phyloP scores from a whole-genome alignment of 2,113 vertebrate species.

The Mirza zaza region DNA sequence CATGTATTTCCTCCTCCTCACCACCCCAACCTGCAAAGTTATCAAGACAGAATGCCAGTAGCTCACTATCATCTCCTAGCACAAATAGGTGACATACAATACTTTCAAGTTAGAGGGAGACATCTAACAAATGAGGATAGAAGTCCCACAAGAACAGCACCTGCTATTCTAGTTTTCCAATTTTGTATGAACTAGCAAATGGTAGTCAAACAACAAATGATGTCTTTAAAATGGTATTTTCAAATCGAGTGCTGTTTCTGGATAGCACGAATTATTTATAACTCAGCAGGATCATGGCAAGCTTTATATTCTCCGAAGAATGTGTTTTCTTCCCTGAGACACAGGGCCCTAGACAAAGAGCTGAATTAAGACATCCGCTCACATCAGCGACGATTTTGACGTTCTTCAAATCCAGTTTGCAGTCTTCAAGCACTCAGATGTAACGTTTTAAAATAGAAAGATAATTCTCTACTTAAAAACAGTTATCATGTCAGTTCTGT shows the following conservation, averaged over 20 bases:
- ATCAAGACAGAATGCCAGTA: not conserved
- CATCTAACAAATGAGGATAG: not conserved
- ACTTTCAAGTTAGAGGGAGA: not conserved
- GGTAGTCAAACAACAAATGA: conserved; percentile 34
- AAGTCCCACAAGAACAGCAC: not conserved
- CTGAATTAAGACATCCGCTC: not conserved
- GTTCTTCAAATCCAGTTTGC: conserved; percentile 10
- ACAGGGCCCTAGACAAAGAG: not conserved
- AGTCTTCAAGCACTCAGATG: conserved; percentile 24
- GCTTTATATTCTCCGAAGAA: conserved; percentile 27
- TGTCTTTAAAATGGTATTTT: conserved; percentile 63
- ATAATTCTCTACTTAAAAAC: conserved; percentile 5
- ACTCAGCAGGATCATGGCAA: conserved; percentile 23
- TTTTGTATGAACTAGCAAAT: conserved; percentile 47
- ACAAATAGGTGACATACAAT: not conserved
- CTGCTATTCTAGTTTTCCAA: conserved; percentile 22
- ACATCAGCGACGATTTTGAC: not conserved
- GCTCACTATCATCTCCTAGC: not conserved
- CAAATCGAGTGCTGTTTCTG: conserved; percentile 30
- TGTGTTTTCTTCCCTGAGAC: conserved; percentile 7
- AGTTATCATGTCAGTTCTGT: not conserved
- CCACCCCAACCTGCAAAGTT: not conserved
- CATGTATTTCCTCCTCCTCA: not conserved
- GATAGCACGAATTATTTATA: conserved; percentile 39
- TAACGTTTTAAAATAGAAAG: conserved; percentile 14